Base-by-base conservation (phyloP, 2,888 invertebrate genomes). In the Eretmocerus hayati region DNA sequence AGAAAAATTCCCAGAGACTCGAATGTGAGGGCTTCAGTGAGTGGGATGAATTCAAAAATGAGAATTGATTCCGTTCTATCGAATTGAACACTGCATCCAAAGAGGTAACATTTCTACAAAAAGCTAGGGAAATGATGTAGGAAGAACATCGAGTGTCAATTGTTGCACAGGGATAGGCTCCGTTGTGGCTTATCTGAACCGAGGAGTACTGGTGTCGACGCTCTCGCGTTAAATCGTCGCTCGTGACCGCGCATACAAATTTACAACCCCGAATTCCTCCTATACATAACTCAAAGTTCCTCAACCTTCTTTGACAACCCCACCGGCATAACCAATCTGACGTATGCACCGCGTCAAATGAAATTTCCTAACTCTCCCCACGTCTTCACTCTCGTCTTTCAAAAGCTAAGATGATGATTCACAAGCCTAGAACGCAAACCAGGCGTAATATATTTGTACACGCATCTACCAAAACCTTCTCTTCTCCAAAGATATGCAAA, bases 241-340 rank as follows among this genome's bases (percentile, higher is more conserved):
- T 60, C 67, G 65, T 66, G 67, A 60, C 61, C 59, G 57, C 60
- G 59, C 67, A 67, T 67, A 65, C 62, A 62, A 63, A 65, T 59
- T 56, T 54, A n/a, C 31, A 13, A 18, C 18, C 36, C 13, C 37
- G 18, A 19, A n/a, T 16, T 19, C 21, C 38, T 38, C 38, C 11
- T 8, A 19, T 5, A 16, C 15, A 13, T 19, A 22, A 22, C n/a
- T 26, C 31, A 43, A n/a, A n/a, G n/a, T n/a, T n/a, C n/a, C n/a
- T n/a, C n/a, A n/a, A n/a, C n/a, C n/a, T n/a, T n/a, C n/a, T n/a
- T n/a, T n/a, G n/a, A n/a, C n/a, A n/a, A n/a, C 21, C 37, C 43
- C 52, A 44, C 42, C 16, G 9, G 42, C 42, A 50, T 56, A 48
- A 60, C 58, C 60, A 54, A 48, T 60, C 59, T 56, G 58, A 56